Percentiles rank a stretch among this genome's conserved stretches.
Conservation (phyloP, 92 coral and sea anemone species). For the Epizoanthus rinbou region DNA sequence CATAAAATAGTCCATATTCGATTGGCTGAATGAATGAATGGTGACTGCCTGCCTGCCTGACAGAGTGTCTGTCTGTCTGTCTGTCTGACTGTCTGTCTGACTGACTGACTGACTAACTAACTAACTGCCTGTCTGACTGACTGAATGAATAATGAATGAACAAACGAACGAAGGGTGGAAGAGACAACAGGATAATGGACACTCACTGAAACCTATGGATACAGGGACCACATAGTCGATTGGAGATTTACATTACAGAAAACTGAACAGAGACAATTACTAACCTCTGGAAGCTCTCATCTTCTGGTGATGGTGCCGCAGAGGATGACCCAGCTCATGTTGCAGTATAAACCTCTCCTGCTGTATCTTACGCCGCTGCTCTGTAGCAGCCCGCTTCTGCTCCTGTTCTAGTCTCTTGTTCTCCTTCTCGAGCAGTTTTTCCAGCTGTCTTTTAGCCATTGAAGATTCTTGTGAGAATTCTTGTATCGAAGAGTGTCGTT, state of each 20-base stretch:
- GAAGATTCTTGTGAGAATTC: conserved; percentile 38
- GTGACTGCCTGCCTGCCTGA: too few relatives aligned
- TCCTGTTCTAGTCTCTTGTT: conserved; percentile 75
- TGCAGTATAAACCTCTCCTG: conserved; percentile 81
- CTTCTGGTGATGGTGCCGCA: conserved; percentile 75
- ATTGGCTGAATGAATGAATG: too few relatives aligned
- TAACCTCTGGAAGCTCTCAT: conserved; percentile 64
- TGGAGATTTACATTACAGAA: background rate
- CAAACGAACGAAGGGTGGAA: background rate
- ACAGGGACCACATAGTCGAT: background rate
- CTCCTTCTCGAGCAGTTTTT: conserved; percentile 79
- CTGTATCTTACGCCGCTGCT: conserved; percentile 78
- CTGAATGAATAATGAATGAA: background rate
- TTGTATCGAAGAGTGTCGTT: conserved; percentile 31
- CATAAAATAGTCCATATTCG: too few relatives aligned
- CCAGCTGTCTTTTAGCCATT: conserved; percentile 70
- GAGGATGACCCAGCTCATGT: conserved; percentile 86
- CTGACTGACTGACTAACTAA: too few relatives aligned
- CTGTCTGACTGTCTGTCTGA: too few relatives aligned
- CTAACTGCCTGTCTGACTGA: too few relatives aligned
- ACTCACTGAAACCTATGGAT: background rate
- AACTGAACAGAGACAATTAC: background rate
- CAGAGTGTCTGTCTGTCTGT: too few relatives aligned
- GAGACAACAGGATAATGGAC: background rate
- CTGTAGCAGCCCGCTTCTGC: conserved; percentile 80